A percentile compares a stretch with the other conserved stretches of the same genome.
These are phyloP conservation scores for Penaeus japonicus DNA, from an alignment of 1,140 invertebrate genomes.

Conservation along the genomic window DNA sequence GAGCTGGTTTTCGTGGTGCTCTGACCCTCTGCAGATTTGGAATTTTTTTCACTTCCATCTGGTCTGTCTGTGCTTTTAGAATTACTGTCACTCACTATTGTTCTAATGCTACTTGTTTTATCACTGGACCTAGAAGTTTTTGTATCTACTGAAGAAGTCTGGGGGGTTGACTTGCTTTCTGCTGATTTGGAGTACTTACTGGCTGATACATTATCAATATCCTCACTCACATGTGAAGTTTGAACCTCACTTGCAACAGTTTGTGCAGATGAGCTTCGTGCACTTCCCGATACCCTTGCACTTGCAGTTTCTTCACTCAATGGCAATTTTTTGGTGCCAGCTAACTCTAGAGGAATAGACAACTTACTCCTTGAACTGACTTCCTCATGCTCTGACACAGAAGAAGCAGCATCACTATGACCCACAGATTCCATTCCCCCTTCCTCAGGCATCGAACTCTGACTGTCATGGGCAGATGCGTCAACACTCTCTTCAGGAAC, in stretches of 20 bases:
- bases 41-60: background rate
- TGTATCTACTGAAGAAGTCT: background rate
- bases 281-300: background rate
- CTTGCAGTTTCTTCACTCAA: background rate
- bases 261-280: background rate
- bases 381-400: constrained; percentile 43
- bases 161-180: constrained; percentile 11
- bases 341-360: background rate
- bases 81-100: background rate
- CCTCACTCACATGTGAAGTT: too few relatives aligned
- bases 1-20: background rate
- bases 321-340: background rate
- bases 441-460: constrained; percentile 45
- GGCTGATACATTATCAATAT: background rate
- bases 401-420: constrained; percentile 39
- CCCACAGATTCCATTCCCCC: constrained; percentile 23
- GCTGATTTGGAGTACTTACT: background rate
- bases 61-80: constrained; percentile 10
- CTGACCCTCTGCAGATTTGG: background rate
- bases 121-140: background rate
- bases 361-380: background rate
- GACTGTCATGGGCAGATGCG: constrained; percentile 28
- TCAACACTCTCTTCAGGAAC: constrained; percentile 32
- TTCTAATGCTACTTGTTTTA: background rate
- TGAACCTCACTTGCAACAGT: too few relatives aligned